Evolutionary conservation across 1,140 invertebrate genomes (phyloP), one percentile per base, ranked within the genome.

Genomic region (Galleria mellonella): DNA sequence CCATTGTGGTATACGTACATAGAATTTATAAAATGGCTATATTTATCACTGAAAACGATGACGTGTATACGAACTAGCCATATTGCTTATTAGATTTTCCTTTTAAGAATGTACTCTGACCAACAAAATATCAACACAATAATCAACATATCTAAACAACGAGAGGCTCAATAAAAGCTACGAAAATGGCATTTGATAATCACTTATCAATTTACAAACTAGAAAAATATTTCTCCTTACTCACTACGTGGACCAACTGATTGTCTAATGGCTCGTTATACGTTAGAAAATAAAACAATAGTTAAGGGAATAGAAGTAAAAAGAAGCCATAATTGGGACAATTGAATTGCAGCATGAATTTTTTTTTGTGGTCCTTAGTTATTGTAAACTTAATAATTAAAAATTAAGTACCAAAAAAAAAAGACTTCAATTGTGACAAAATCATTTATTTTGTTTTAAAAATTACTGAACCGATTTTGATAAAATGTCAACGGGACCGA

Each of bases 111-210:
- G n/a, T n/a, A n/a, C n/a, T n/a, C 17, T 23, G 2, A 42, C 37
- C 46, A 56, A 62, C 38, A 51, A 54, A 56, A 48, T 47, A 32
- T 47, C 43, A 64, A 54, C 31, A 48, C 3, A 32, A 30, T 31
- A 43, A 41, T 37, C 30, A 47, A 32, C 10, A 43, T 43, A 47
- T 28, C 28, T 36, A 59, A 60, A 62, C 47, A 72, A 68, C 57
- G 54, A 58, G 52, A 58, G 59, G 74, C 63, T 75, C 70, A 72
- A 69, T 68, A 73, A 62, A 76, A 71, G 72, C 72, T 71, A 63
- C 67, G 56, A 62, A 68, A 74, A 76, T 76, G 72, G 69, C 72
- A 69, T 72, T 61, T 53, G 41, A 56, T 62, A 60, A 62, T 62
- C 57, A 69, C 48, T 62, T 53, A 65, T 48, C 55, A 63, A 64